Evolutionary conservation across 1,140 invertebrate species (phyloP).

Genomic region (Anastrepha ludens): DNA sequence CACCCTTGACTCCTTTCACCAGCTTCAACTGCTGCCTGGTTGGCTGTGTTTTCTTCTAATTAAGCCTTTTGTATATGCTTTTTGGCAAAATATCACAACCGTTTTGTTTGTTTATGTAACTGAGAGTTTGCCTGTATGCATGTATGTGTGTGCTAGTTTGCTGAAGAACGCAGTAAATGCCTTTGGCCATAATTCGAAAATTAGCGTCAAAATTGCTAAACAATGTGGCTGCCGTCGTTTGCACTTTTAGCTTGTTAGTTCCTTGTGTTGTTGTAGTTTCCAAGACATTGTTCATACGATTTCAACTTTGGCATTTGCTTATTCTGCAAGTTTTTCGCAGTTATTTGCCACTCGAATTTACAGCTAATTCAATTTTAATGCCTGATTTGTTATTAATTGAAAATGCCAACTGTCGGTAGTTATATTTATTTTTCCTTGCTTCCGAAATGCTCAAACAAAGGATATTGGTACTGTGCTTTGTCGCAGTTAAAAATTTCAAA

Average conservation of each 20-base stretch:
- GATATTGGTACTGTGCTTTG: too few species aligned
- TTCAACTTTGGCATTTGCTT: conserved; percentile 46
- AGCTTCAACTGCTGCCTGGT: background rate
- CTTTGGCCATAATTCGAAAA: conserved; percentile 69
- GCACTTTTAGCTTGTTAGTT: conserved; percentile 55
- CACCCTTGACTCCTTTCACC: background rate
- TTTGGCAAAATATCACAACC: conserved; percentile 40
- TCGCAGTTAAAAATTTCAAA: too few species aligned
- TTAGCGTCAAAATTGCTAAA: conserved; percentile 72
- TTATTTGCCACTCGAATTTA: conserved; percentile 44
- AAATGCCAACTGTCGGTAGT: conserved; percentile 57
- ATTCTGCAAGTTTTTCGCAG: conserved; percentile 60
- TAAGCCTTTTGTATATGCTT: conserved; percentile 71
- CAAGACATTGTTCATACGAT: conserved; percentile 28
- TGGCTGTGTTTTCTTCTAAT: conserved; percentile 69
- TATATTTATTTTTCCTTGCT: background rate
- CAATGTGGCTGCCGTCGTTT: conserved; percentile 59
- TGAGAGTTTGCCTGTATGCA: background rate
- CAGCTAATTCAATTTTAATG: conserved; percentile 73
- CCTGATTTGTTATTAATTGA: conserved; percentile 74
- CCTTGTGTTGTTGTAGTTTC: conserved; percentile 33
- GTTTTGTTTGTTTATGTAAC: conserved; percentile 29
- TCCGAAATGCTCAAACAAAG: background rate
- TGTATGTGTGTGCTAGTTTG: conserved; percentile 26
- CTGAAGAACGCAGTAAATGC: conserved; percentile 56